phyloP scores from a whole-genome alignment of 2,888 invertebrate genomes.

The Drosophila buzzatii region DNA sequence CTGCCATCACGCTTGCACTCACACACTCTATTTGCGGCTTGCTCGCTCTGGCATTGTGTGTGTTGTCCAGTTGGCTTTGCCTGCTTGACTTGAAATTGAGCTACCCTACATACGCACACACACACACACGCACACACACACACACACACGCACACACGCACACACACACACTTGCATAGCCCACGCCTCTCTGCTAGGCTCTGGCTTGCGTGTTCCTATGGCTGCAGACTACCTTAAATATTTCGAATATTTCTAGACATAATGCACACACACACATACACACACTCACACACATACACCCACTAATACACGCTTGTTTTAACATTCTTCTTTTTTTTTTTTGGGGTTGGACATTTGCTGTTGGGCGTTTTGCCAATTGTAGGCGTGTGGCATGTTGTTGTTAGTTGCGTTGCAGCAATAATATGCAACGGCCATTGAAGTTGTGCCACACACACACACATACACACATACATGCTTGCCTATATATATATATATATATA shows the following conservation, averaged over 20 bases:
- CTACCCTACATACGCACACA: slow-evolving; percentile 54
- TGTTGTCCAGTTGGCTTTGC: slow-evolving; percentile 42
- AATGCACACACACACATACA: slow-evolving; percentile 41
- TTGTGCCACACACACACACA: slow-evolving; percentile 45
- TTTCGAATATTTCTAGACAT: slow-evolving; percentile 65
- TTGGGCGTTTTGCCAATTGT: slow-evolving; percentile 58
- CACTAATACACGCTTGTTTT: slow-evolving; percentile 4
- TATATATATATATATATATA: background rate
- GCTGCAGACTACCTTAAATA: slow-evolving; percentile 51
- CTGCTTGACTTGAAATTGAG: slow-evolving; percentile 70
- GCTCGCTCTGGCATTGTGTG: slow-evolving; percentile 15
- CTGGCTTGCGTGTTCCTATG: slow-evolving; percentile 52
- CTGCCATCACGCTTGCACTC: background rate
- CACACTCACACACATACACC: slow-evolving; percentile 24
- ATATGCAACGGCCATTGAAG: slow-evolving; percentile 72
- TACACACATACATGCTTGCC: slow-evolving; percentile 3
- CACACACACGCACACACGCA: slow-evolving; percentile 2
- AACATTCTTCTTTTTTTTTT: slow-evolving; percentile 16
- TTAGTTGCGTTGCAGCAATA: slow-evolving; percentile 52
- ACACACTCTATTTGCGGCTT: slow-evolving; percentile 6
- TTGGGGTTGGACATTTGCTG: slow-evolving; percentile 52
- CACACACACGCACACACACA: slow-evolving; percentile 14
- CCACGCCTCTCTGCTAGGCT: slow-evolving; percentile 64
- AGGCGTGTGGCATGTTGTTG: slow-evolving; percentile 44
- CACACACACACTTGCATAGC: slow-evolving; percentile 28